Conservation (phyloP, 2,888 invertebrate species). For the Ormia ochracea region DNA sequence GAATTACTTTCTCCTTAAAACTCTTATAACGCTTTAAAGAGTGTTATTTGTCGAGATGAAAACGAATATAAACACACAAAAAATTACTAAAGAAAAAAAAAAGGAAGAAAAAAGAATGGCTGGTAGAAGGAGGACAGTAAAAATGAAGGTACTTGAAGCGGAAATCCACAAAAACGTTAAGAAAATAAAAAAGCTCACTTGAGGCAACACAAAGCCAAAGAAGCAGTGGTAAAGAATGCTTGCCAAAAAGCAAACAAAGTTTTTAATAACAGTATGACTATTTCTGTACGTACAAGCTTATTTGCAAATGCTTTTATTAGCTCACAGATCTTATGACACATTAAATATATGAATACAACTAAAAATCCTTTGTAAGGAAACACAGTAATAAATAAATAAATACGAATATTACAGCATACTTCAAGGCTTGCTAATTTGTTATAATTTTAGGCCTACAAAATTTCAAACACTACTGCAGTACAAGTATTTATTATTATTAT, state of each 20-base stretch:
- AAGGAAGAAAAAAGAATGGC: too few relatives aligned
- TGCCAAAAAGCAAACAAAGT: background rate
- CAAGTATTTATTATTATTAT: background rate
- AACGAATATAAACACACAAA: conserved; percentile 30
- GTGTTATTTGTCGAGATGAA: conserved; percentile 27
- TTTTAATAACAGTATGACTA: background rate
- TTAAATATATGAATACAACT: background rate
- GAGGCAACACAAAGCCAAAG: background rate
- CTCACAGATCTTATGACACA: background rate
- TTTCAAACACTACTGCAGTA: conserved; percentile 14
- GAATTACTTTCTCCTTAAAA: too few relatives aligned
- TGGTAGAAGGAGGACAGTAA: background rate
- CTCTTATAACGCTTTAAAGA: conserved; percentile 35
- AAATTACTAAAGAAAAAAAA: conserved; percentile 19
- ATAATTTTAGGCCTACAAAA: background rate
- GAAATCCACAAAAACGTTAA: conserved; percentile 15
- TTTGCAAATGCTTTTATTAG: background rate
- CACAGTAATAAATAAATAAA: too few relatives aligned
- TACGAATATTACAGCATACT: background rate
- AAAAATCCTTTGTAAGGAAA: background rate
- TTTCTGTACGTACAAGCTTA: too few relatives aligned
- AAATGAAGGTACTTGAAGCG: conserved; percentile 20
- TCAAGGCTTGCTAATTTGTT: too few relatives aligned
- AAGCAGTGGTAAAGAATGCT: background rate
- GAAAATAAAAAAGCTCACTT: conserved; percentile 5